Evolutionary conservation across 2,888 invertebrate genomes (phyloP).

Genomic region (Drosophila neutralis): DNA sequence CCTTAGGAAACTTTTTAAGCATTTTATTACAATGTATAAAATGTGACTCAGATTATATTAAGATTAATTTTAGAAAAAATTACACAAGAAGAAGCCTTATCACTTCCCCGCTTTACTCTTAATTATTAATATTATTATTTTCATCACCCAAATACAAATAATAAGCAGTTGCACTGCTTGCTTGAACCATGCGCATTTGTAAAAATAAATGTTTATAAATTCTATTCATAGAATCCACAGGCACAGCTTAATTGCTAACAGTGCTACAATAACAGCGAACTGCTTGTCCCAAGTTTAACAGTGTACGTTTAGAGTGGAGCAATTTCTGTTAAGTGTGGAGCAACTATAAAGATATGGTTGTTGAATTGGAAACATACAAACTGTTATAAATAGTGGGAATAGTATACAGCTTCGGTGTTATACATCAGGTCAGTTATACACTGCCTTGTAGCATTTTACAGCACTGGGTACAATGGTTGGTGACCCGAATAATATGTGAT

Average conservation of each 20-base stretch:
- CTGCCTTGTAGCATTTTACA: not conserved
- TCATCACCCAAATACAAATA: not conserved
- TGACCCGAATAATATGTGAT: not conserved
- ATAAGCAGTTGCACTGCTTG: not conserved
- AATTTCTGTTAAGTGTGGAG: not conserved
- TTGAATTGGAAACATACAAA: slow-evolving; percentile 2
- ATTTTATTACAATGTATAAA: not conserved
- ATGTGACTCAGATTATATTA: not conserved
- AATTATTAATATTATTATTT: not conserved
- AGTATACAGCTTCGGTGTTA: not conserved
- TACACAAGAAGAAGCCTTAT: not conserved
- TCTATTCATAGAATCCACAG: slow-evolving; percentile 9
- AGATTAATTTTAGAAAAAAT: not conserved
- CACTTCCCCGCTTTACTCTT: not conserved
- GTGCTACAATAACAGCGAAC: slow-evolving; percentile 1
- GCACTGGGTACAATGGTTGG: not conserved
- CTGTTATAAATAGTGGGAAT: slow-evolving; percentile 24
- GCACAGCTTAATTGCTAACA: not conserved
- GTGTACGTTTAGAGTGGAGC: not conserved
- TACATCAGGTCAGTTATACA: not conserved
- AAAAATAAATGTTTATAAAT: not conserved
- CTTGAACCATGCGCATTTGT: no score
- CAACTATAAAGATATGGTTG: not conserved
- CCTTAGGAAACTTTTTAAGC: not conserved
- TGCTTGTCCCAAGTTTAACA: slow-evolving; percentile 45